Base-by-base conservation (phyloP, 1,140 invertebrate genomes). In the Dendrolimus punctatus region DNA sequence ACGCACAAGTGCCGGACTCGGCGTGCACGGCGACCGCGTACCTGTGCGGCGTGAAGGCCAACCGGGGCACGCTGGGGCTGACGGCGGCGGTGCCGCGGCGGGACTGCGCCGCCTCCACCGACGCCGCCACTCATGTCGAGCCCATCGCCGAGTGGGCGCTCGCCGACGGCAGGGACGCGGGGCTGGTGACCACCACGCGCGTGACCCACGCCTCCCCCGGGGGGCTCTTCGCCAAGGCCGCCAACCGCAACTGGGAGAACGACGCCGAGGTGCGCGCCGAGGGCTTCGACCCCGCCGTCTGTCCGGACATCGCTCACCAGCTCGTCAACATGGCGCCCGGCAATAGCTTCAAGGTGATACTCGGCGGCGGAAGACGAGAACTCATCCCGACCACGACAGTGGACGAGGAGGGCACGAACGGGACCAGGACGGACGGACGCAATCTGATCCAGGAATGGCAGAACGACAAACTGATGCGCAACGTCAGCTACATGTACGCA, bases 11-110 rank as follows among this genome's bases (percentile, higher is more conserved):
- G 6, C 88, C 95, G 0, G 95, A 96, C 74, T 95, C 93, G 0
- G 94, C 95, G 0, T 94, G 92, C 53, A 92, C 94, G 0, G 78
- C 89, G 5, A 97, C 95, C 0, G 95, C 95, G 0, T 95, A 95
- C 60, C 78, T 97, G 36, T 88, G 90, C 23, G 96, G 96, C 1
- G 91, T 95, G 0, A 98, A 98, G 76, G 90, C 90, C 1, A 95
- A 96, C 72, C 88, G 88, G n/a, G 93, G 90, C 41, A 93, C 91
- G 0, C 71, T 96, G 3, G 95, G 95, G 0, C 88, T 96, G 6
- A 91, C 90, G 52, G 91, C 89, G 0, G 81, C 87, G 5, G 92
- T 93, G 2, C 87, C 85, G 8, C 74, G 87, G 8, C 73, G 85
- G 8, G 89, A 93, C 59, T 92, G 93, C 60, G 64, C 75, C 10